Percentiles rank a stretch among this genome's conserved stretches.
phyloP scores from a whole-genome alignment of 2,113 vertebrate species.

The pig (Sus scrofa) region T2T-Sscrofa CM000829.6:40660501-40661000 shows the following conservation, averaged over 20 bases:
- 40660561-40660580: not conserved
- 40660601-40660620: not conserved
- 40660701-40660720: not conserved
- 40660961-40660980: slow-evolving; percentile 23
- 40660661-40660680: too few species aligned
- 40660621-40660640: not conserved
- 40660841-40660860: slow-evolving; percentile 56
- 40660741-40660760: not conserved
- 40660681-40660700: too few species aligned
- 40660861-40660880: slow-evolving; percentile 38
- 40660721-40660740: not conserved
- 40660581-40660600: not conserved
- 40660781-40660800: not conserved
- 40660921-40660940: slow-evolving; percentile 61
- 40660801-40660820: slow-evolving; percentile 23
- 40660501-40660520: too few species aligned
- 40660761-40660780: slow-evolving; percentile 38
- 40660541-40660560: not conserved
- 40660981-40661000: slow-evolving; percentile 42
- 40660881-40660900: slow-evolving; percentile 29
- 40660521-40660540: not conserved
- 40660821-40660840: not conserved
- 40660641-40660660: too few species aligned
- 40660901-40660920: slow-evolving; percentile 35
- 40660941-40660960: slow-evolving; percentile 49